Evolutionary conservation across 2,113 vertebrate genomes (phyloP).

Genomic region (Archilochus colubris): DNA sequence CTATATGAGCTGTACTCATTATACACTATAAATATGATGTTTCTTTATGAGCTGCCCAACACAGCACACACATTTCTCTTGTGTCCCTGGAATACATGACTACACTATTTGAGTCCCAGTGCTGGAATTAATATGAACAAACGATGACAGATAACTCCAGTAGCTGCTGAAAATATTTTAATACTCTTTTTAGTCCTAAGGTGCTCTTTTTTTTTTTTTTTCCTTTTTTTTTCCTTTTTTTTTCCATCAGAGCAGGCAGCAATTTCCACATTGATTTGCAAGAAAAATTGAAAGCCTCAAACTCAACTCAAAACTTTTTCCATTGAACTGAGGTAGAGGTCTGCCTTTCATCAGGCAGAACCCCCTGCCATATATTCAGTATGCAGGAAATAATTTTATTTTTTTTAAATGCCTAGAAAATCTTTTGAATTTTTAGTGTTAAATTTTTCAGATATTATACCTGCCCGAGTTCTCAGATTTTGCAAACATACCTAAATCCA

Average conservation of each 20-base stretch:
- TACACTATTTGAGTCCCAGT: conserved; percentile 21
- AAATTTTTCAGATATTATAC: not conserved
- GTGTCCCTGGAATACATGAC: conserved; percentile 45
- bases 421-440: not conserved
- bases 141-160: conserved; percentile 52
- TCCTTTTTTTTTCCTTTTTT: not conserved
- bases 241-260: not conserved
- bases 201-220: not conserved
- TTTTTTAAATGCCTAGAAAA: not conserved
- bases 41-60: not conserved
- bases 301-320: conserved; percentile 21
- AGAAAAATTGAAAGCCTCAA: not conserved
- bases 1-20: not conserved
- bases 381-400: not conserved
- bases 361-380: not conserved
- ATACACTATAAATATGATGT: not conserved
- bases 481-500: not conserved
- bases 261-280: not conserved
- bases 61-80: not conserved
- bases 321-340: not conserved
- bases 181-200: not conserved
- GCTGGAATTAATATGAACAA: conserved; percentile 45
- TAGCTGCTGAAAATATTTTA: conserved; percentile 48
- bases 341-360: not conserved
- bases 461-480: not conserved